phyloP scores from a whole-genome alignment of 2,888 invertebrate species.

The Hydrotaea diabolus region DNA sequence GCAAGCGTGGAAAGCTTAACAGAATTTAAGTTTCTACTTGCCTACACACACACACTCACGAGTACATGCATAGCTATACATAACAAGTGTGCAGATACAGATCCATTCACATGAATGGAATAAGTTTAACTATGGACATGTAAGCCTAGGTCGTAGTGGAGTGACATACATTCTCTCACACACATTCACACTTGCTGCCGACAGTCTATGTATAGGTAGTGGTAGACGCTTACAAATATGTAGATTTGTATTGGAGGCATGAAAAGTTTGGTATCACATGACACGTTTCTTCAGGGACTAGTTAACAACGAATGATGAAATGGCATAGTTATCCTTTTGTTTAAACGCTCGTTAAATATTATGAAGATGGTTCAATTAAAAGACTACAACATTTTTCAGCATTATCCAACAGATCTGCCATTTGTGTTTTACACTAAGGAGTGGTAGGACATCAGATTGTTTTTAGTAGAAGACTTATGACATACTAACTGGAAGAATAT shows the following conservation, averaged over 20 bases:
- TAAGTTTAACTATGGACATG: constrained; percentile 19
- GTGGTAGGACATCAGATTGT: too few relatives aligned
- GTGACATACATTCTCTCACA: too few relatives aligned
- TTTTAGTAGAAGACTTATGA: too few relatives aligned
- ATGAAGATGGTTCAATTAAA: too few relatives aligned
- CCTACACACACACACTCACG: not conserved
- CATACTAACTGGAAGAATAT: too few relatives aligned
- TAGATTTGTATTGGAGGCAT: not conserved
- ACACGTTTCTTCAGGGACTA: not conserved
- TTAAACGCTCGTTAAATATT: too few relatives aligned
- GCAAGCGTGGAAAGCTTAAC: constrained; percentile 38
- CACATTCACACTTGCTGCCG: too few relatives aligned
- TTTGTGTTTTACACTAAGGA: too few relatives aligned
- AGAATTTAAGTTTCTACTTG: constrained; percentile 21
- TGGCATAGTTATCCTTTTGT: not conserved
- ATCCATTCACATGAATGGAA: not conserved
- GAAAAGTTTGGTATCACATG: not conserved
- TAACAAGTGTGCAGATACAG: not conserved
- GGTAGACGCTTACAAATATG: not conserved
- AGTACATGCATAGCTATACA: not conserved
- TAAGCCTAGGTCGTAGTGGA: constrained; percentile 31
- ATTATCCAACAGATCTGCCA: too few relatives aligned
- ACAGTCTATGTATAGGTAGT: too few relatives aligned
- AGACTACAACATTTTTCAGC: too few relatives aligned
- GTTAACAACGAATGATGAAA: not conserved